Evolutionary conservation across 2,888 invertebrate species (phyloP), one percentile per base, ranked within the genome.

Genomic region (Drosophila parthenogenetica): DNA sequence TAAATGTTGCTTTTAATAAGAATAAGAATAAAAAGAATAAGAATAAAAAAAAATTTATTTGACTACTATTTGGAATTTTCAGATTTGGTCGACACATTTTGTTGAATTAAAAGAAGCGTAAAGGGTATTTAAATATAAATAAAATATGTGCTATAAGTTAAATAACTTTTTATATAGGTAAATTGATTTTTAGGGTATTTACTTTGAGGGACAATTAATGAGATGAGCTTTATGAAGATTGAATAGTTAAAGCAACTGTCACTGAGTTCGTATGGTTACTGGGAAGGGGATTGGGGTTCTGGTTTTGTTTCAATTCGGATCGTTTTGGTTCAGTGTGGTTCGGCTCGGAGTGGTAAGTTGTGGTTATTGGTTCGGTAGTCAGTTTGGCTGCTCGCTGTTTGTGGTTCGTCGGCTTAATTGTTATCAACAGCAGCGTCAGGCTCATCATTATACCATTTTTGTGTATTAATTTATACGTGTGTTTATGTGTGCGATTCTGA

Each of bases 331-430:
- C 19, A 17, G 39, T 10, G 48, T 48, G 29, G 10, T 43, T 54
- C 17, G 39, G 61, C 35, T 29, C 29, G 29, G 22, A 49, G 25
- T 66, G 53, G 54, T 59, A 53, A 59, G 63, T 45, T 60, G 42
- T 59, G 57, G 63, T 64, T 51, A 46, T 68, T 54, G 61, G 48
- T 57, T 64, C 45, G 46, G 39, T 64, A 55, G 66, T 74, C 66
- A 48, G 60, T 60, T 72, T 50, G 57, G 43, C 16, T 42, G 58
- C 45, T 40, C 57, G 57, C 57, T 73, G 49, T 78, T 78, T 74
- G 57, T 43, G 66, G 77, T 29, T 59, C 51, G 66, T 57, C 39
- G 54, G 74, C 82, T 83, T 88, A 83, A 83, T 83, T 83, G 89
- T 72, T 86, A 86, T 83, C 82, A 86, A 76, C 55, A 58, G 42